Conservation (phyloP, 2,113 vertebrate genomes). For the Daboia siamensis region DNA sequence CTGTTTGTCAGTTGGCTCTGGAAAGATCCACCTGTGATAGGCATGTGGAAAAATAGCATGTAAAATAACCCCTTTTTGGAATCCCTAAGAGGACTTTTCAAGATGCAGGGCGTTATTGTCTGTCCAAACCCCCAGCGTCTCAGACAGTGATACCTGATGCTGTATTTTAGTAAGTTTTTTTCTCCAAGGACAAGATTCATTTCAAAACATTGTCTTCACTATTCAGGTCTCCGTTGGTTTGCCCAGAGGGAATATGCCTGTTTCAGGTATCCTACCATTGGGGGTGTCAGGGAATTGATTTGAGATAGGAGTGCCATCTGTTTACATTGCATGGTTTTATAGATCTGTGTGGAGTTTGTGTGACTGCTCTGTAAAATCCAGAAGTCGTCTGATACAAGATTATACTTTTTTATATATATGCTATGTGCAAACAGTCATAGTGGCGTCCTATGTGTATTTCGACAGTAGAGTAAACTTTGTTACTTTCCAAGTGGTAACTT, state of each 20-base stretch:
- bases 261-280: background rate
- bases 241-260: background rate
- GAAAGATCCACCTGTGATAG: background rate
- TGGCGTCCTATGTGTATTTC: background rate
- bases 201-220: slow-evolving; percentile 12
- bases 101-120: background rate
- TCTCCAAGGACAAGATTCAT: slow-evolving; percentile 11
- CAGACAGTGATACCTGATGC: background rate
- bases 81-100: background rate
- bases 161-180: background rate
- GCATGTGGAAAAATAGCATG: background rate
- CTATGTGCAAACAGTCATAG: background rate
- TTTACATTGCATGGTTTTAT: background rate
- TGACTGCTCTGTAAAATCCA: background rate
- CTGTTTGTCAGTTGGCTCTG: background rate
- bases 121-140: background rate
- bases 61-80: slow-evolving; percentile 5
- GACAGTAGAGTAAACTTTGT: background rate
- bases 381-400: background rate
- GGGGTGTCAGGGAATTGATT: background rate
- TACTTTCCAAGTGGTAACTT: background rate
- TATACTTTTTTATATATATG: background rate
- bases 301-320: slow-evolving; percentile 1
- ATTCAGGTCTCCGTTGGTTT: background rate
- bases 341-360: background rate